phyloP scores from a whole-genome alignment of 2,797 vertebrate genomes.

The Rhinella marina region DNA sequence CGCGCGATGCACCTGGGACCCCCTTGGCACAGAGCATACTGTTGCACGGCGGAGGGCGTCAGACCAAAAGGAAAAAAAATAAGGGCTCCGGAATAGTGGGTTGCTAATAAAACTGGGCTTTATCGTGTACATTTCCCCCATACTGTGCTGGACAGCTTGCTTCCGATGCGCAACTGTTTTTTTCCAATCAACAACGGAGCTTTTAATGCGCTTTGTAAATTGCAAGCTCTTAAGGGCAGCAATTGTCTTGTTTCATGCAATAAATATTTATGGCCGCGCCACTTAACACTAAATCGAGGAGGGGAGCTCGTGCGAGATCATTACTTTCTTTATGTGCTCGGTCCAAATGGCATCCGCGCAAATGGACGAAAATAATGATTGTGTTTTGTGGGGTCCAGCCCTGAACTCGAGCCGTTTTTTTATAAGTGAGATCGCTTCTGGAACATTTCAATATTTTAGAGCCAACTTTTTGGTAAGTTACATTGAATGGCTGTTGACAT shows the following conservation, averaged over 20 bases:
- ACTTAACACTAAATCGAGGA: slow-evolving; percentile 46
- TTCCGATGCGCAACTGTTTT: slow-evolving; percentile 33
- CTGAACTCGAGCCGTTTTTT: background rate
- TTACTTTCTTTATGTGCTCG: slow-evolving; percentile 12
- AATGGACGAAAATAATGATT: slow-evolving; percentile 5
- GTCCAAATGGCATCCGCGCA: slow-evolving; percentile 12
- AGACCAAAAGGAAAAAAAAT: slow-evolving; percentile 24
- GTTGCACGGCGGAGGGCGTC: slow-evolving; percentile 64
- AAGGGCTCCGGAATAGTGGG: slow-evolving; percentile 67
- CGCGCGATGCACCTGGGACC: slow-evolving; percentile 76
- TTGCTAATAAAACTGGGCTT: slow-evolving; percentile 64
- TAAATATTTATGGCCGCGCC: slow-evolving; percentile 44
- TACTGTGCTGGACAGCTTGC: slow-evolving; percentile 59
- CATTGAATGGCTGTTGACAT: background rate
- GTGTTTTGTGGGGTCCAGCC: slow-evolving; percentile 5
- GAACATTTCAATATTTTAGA: background rate
- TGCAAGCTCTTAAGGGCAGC: slow-evolving; percentile 58
- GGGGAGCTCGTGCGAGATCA: background rate
- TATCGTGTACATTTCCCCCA: slow-evolving; percentile 53
- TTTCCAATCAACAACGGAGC: slow-evolving; percentile 28
- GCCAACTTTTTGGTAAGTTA: background rate
- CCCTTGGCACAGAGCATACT: slow-evolving; percentile 72
- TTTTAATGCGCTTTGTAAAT: slow-evolving; percentile 50
- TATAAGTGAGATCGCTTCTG: background rate
- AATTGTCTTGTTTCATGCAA: slow-evolving; percentile 32